Percentiles rank a stretch among this genome's conserved stretches.
phyloP scores from a whole-genome alignment of 1,140 invertebrate genomes.

The Holotrichia oblita region DNA sequence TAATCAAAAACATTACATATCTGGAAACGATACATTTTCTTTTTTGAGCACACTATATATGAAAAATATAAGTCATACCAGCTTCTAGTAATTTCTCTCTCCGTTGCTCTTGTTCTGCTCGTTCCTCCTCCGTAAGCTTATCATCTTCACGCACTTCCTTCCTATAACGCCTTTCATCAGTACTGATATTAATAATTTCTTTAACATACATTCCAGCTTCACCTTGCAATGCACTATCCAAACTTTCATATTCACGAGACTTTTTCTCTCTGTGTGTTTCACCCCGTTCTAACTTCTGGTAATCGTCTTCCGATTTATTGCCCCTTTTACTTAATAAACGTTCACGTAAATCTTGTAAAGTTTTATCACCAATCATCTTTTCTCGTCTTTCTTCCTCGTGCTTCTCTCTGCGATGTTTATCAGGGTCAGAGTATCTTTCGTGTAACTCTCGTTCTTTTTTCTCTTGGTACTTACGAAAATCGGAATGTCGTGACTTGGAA shows the following conservation, averaged over 20 bases:
- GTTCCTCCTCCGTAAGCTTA: slow-evolving; percentile 60
- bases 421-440: slow-evolving; percentile 56
- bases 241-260: slow-evolving; percentile 56
- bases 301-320: slow-evolving; percentile 63
- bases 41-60: no score
- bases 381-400: slow-evolving; percentile 68
- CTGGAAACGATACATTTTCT: no score
- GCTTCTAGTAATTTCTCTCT: slow-evolving; percentile 70
- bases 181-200: slow-evolving; percentile 62
- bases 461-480: slow-evolving; percentile 62
- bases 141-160: slow-evolving; percentile 62
- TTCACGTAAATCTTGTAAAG: slow-evolving; percentile 78
- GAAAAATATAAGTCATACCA: slow-evolving; percentile 58
- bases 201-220: slow-evolving; percentile 63
- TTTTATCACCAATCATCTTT: slow-evolving; percentile 65
- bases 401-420: slow-evolving; percentile 65
- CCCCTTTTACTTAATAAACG: slow-evolving; percentile 71
- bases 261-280: slow-evolving; percentile 62
- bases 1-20: background rate
- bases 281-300: slow-evolving; percentile 64
- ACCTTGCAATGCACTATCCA: slow-evolving; percentile 61
- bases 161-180: slow-evolving; percentile 59
- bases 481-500: slow-evolving; percentile 51
- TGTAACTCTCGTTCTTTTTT: slow-evolving; percentile 59
- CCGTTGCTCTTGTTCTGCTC: slow-evolving; percentile 68